Base-by-base conservation (phyloP, 2,888 invertebrate genomes). In the Drosophila subsilvestris region DNA sequence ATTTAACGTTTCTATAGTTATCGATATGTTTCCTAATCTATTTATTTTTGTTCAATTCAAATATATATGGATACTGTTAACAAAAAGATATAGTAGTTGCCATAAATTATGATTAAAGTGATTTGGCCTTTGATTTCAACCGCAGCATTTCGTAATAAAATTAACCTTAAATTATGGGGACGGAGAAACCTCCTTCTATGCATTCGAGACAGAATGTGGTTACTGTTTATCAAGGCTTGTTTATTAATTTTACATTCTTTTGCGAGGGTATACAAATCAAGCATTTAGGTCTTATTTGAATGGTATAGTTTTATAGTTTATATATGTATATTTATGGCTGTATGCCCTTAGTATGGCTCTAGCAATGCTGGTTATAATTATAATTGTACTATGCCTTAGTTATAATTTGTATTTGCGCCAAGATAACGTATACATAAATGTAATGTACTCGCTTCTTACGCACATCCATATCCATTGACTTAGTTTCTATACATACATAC, bases 361-460 rank as follows among this genome's bases (percentile, higher is more conserved):
- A 71, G 58, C 53, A 61, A 57, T 76, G 59, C 53, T 27, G 63
- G 60, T 45, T 45, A 73, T 55, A 66, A 43, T 47, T 73, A 56
- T 78, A 78, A 83, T 82, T 86, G 76, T 86, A 78, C 84, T 74
- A 66, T 76, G 65, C 63, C 65, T 76, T 78, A 83, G 53, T 71
- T 67, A 62, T 70, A 80, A 56, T 68, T 82, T 42, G 47, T 61
- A 48, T 57, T 29, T 37, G 44, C 44, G 49, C 48, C 49, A 72
- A 47, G 54, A 42, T 57, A 51, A 51, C 56, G 53, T 68, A 53
- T 48, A 43, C 59, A 53, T 75, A 18, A 22, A 51, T 56, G 43
- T 51, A 43, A 53, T 22, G 54, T 65, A 68, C 18, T 53, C 59
- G 60, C 20, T 55, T 63, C 54, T 68, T 32, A 17, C 49, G 57